Evolutionary conservation across 2,888 invertebrate species (phyloP).

Genomic region (Ochropleura plecta): DNA sequence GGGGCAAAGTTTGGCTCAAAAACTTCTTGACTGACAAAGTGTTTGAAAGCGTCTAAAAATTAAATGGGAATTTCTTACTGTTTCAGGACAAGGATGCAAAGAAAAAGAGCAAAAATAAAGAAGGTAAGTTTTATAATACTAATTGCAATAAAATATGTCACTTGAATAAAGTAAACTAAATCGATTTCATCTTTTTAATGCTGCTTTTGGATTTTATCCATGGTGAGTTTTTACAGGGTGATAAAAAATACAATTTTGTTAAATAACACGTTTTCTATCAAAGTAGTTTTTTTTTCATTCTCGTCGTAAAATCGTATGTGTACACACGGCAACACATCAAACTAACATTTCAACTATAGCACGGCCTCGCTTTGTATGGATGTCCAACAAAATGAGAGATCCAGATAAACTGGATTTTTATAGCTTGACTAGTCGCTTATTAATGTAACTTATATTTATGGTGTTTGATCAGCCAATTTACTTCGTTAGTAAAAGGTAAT

Average conservation of each 20-base stretch:
- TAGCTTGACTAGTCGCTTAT: too few relatives aligned
- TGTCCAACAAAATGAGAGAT: too few relatives aligned
- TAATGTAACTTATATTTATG: neutral
- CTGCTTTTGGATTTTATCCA: conserved; percentile 69
- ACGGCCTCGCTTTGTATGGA: too few relatives aligned
- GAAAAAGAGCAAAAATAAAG: conserved; percentile 97
- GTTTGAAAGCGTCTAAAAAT: neutral
- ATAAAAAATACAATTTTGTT: conserved; percentile 11
- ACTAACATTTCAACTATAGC: too few relatives aligned
- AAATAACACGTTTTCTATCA: neutral
- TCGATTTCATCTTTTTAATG: conserved; percentile 64
- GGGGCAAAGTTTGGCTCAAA: neutral
- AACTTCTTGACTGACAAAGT: neutral
- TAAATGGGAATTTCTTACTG: conserved; percentile 67
- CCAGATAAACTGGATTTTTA: too few relatives aligned
- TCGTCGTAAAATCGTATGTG: neutral
- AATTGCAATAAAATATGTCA: neutral
- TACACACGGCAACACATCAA: too few relatives aligned
- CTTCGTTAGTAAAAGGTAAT: neutral
- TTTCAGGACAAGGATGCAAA: conserved; percentile 96
- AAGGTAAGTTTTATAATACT: conserved; percentile 92
- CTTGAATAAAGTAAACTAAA: conserved; percentile 50
- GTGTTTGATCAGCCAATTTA: neutral
- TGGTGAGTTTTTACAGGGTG: conserved; percentile 68
- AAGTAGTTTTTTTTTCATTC: neutral